A percentile compares a stretch with the other conserved stretches of the same genome.
Evolutionary conservation across 2,797 vertebrate genomes (phyloP).

Genomic region (Loriculus beryllinus): DNA sequence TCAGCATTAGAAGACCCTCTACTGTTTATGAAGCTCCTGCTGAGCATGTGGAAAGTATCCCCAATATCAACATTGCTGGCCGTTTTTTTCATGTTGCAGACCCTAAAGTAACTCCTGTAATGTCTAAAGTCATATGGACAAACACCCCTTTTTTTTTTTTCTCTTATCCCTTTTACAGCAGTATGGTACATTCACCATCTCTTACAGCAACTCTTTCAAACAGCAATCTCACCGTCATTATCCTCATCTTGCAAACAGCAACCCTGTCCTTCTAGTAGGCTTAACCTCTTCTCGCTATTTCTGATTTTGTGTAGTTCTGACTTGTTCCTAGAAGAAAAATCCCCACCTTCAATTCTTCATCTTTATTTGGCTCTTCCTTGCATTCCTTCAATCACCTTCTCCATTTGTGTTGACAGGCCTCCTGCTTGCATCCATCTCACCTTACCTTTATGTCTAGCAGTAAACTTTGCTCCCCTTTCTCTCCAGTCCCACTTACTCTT

Average conservation of each 20-base stretch:
- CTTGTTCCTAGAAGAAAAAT: neutral
- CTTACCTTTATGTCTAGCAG: neutral
- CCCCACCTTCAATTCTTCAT: neutral
- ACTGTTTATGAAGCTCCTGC: neutral
- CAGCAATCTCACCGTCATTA: neutral
- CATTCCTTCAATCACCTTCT: neutral
- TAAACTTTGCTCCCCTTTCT: neutral
- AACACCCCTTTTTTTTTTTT: neutral
- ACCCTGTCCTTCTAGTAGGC: neutral
- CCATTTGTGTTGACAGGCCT: neutral
- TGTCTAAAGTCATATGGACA: neutral
- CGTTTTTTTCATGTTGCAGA: neutral
- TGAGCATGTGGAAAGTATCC: neutral
- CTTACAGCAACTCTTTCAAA: neutral
- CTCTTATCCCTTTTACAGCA: neutral
- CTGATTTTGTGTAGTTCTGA: neutral
- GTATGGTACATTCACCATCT: neutral
- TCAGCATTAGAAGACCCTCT: neutral
- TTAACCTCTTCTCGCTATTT: neutral
- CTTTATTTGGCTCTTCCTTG: neutral
- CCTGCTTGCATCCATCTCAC: neutral
- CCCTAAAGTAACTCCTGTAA: neutral
- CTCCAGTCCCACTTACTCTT: neutral
- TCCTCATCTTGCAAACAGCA: neutral
- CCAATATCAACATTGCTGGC: rapidly evolving